These are phyloP conservation scores for Geodia barretti DNA, from an alignment of 37 sponge, comb jelly and placozoan species.

Conservation along the genomic window DNA sequence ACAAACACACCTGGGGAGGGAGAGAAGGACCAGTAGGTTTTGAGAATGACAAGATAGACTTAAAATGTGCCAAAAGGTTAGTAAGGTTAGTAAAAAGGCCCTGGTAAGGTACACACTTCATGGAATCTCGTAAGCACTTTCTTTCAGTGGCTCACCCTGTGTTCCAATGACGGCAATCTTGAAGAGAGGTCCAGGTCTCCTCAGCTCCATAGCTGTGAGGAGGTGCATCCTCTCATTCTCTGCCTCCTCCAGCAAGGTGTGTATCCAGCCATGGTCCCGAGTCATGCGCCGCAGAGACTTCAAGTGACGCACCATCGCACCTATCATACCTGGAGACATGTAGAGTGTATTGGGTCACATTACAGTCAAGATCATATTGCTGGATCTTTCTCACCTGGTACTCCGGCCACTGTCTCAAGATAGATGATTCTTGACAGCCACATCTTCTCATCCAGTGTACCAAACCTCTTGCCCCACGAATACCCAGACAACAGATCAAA, in stretches of 20 bases:
- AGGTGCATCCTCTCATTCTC: constrained; percentile 97
- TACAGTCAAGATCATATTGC: neutral
- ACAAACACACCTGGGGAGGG: constrained; percentile 81
- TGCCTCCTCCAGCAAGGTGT: constrained; percentile 93
- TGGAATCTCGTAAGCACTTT: no score
- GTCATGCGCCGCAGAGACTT: constrained; percentile 75
- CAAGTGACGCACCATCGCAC: constrained; percentile 87
- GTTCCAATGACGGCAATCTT: constrained; percentile 49
- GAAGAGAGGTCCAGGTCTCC: constrained; percentile 71
- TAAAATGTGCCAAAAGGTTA: neutral
- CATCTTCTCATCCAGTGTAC: constrained; percentile 82
- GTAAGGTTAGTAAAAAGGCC: no score
- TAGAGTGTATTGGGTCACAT: neutral
- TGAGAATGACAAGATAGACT: neutral
- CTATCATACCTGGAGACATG: constrained; percentile 72
- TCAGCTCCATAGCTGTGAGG: constrained; percentile 76
- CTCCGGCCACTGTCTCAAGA: constrained; percentile 92
- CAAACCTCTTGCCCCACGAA: constrained; percentile 62
- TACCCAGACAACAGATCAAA: constrained; percentile 92
- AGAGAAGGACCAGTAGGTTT: neutral
- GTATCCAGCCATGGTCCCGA: constrained; percentile 94
- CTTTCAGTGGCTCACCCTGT: constrained; percentile 52
- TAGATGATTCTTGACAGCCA: constrained; percentile 93
- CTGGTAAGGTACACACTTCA: no score
- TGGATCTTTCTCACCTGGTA: constrained; percentile 54